Evolutionary conservation across 2,888 invertebrate genomes (phyloP).

Genomic region (Portevinia maculata): DNA sequence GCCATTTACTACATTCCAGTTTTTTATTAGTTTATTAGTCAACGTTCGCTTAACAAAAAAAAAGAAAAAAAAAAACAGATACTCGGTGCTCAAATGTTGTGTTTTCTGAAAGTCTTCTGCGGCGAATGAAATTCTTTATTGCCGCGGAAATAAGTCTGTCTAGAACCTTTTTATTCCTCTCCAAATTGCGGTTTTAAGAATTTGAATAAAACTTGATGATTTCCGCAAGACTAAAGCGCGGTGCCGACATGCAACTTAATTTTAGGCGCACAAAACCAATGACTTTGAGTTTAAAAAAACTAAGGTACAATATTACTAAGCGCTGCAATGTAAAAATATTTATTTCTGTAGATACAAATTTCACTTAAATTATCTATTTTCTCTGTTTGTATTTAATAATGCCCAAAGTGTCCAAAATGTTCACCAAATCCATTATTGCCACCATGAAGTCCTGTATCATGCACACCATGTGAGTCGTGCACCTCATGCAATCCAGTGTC

Average conservation of each 20-base stretch:
- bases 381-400: slow-evolving; percentile 8
- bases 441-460: slow-evolving; percentile 39
- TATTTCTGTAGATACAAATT: slow-evolving; percentile 12
- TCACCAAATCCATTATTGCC: slow-evolving; percentile 36
- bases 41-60: no score
- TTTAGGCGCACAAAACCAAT: slow-evolving; percentile 17
- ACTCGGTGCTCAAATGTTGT: neutral
- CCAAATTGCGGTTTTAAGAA: no score
- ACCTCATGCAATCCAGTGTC: neutral
- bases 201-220: neutral
- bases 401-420: slow-evolving; percentile 27
- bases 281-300: slow-evolving; percentile 8
- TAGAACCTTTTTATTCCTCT: no score
- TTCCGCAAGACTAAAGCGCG: neutral
- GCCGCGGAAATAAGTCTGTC: no score
- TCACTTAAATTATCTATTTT: neutral
- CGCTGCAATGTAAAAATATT: slow-evolving; percentile 12
- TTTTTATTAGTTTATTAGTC: no score
- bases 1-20: no score
- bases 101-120: no score
- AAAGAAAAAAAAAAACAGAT: no score
- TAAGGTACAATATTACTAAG: no score
- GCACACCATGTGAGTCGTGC: slow-evolving; percentile 2
- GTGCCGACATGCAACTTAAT: slow-evolving; percentile 11
- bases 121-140: no score